phyloP scores from a whole-genome alignment of 2,113 vertebrate species.

The Dasypus novemcinctus region DNA sequence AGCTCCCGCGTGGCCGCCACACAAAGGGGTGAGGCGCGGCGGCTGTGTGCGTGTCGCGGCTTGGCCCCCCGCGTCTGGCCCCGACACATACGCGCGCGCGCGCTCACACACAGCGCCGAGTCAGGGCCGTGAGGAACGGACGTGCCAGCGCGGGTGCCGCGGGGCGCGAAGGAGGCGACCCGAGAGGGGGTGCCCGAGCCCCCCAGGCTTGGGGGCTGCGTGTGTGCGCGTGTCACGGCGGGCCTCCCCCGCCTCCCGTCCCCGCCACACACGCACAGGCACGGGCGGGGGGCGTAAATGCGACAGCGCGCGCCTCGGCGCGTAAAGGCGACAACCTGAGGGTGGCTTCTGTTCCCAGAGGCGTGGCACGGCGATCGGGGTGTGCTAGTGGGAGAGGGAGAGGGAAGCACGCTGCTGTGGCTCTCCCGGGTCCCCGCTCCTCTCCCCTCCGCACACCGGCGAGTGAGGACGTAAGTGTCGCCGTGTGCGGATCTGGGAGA shows the following conservation, averaged over 20 bases:
- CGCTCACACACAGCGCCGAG: background rate
- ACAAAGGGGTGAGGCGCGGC: conserved; percentile 55
- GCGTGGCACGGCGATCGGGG: background rate
- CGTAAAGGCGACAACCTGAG: background rate
- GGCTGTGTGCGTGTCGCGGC: background rate
- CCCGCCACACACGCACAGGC: background rate
- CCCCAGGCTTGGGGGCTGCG: background rate
- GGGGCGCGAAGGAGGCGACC: background rate
- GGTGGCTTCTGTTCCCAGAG: background rate
- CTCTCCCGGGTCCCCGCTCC: background rate
- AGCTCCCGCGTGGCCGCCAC: conserved; percentile 41
- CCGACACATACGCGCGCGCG: background rate
- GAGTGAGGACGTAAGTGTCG: background rate
- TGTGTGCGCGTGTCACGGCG: background rate
- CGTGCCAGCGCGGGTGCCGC: background rate
- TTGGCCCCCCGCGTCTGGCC: background rate
- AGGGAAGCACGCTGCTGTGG: background rate
- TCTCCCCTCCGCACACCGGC: background rate
- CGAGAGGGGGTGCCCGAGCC: background rate
- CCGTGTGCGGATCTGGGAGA: background rate
- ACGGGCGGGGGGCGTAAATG: background rate
- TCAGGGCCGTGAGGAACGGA: background rate
- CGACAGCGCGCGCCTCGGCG: background rate
- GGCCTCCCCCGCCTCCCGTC: background rate
- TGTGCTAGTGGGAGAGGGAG: background rate